Base-by-base conservation (phyloP, 2,113 vertebrate species). In the Corythornis cristatus region DNA sequence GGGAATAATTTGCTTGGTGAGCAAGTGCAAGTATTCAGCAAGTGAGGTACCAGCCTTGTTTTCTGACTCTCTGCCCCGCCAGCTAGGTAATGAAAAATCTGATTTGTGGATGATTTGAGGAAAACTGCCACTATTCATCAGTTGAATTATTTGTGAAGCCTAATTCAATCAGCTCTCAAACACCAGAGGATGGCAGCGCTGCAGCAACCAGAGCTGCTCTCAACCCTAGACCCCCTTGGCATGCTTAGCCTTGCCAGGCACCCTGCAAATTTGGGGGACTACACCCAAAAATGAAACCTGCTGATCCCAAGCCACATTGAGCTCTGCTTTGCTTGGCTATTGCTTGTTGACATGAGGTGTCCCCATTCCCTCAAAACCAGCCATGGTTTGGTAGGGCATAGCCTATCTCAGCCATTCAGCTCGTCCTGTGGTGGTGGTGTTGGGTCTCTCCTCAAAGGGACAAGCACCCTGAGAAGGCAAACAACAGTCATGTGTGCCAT, bases 91-190 rank as follows among this genome's bases (percentile, higher is more conserved):
- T 89, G 87, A 96, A 92, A 95, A 94, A 92, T 85, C 78, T 88
- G 94, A 93, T 95, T 90, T 90, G 94, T 82, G 71, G 93, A 83
- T 95, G 77, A 88, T 86, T 93, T 81, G 96, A 93, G 91, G 86
- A 82, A 93, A 93, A 92, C 86, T 94, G 86, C 91, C 88, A 89
- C 93, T 91, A 82, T 95, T 95, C 94, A 89, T 93, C 87, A 93
- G 80, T 46, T 75, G 66, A 88, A 92, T 86, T 93, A 93, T 91
- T 91, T 86, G 76, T 19, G 0, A 91, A 88, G 65, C 43, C 79
- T 93, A 86, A 96, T 93, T 95, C 93, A 90, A 78, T 95, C 70
- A 8, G 42, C 73, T 78, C 70, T 65, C 67, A 56, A 88, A 73
- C 67, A 76, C 45, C 16, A 62, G 60, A 20, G 46, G 15, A 65